Evolutionary conservation across 2,113 vertebrate genomes (phyloP).

Genomic region (Dascyllus trimaculatus): DNA sequence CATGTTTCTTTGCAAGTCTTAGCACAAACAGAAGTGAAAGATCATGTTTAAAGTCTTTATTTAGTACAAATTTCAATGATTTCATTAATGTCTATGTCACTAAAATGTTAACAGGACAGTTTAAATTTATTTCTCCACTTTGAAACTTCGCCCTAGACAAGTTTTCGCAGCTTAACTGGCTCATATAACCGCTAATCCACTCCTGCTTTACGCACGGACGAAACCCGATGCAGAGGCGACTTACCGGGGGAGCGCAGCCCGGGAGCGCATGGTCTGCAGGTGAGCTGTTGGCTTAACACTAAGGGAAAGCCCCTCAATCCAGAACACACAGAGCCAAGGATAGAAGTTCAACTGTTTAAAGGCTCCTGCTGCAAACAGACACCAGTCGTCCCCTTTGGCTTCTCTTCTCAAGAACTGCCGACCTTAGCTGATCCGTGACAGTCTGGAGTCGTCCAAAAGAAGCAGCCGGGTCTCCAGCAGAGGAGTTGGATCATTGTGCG

Average conservation of each 20-base stretch:
- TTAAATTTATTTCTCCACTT: not conserved
- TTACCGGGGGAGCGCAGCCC: conserved; percentile 66
- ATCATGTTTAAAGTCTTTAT: not conserved
- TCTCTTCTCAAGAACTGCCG: conserved; percentile 29
- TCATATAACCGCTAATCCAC: no score
- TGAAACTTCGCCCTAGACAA: no score
- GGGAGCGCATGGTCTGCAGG: conserved; percentile 72
- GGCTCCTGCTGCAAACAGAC: not conserved
- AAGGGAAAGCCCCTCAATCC: conserved; percentile 33
- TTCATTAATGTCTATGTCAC: no score
- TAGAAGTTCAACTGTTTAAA: not conserved
- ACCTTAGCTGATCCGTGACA: conserved; percentile 30
- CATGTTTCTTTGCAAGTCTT: not conserved
- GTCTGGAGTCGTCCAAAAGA: conserved; percentile 19
- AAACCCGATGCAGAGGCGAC: conserved; percentile 4
- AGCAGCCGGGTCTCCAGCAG: conserved; percentile 23
- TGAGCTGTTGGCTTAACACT: conserved; percentile 40
- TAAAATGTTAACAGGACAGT: not conserved
- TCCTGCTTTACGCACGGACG: not conserved
- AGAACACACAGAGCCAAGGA: conserved; percentile 6
- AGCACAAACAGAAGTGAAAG: not conserved
- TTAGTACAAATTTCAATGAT: not conserved
- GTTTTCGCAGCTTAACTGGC: not conserved
- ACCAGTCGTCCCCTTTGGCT: not conserved
- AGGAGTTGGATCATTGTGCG: conserved; percentile 60